Evolutionary conservation across 2,113 vertebrate genomes (phyloP).

Genomic region (Oenanthe oenanthe): DNA sequence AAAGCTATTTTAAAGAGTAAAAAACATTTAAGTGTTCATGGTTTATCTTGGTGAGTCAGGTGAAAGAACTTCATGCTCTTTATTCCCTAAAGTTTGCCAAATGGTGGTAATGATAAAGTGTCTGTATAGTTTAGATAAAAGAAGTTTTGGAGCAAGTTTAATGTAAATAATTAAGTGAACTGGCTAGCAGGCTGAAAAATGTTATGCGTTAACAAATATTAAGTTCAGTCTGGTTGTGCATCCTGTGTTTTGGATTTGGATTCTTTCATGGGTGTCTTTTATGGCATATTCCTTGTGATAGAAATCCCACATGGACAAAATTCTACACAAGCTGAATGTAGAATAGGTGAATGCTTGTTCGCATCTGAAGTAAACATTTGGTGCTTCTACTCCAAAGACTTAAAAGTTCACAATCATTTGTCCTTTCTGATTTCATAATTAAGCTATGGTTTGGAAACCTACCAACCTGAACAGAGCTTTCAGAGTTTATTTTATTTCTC

Average conservation of each 20-base stretch:
- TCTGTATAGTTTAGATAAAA: background rate
- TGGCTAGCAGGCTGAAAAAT: background rate
- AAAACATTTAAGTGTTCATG: background rate
- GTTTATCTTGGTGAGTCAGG: background rate
- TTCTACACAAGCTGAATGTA: background rate
- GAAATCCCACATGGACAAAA: background rate
- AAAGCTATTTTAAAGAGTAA: background rate
- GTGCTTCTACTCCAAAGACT: background rate
- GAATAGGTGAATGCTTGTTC: background rate
- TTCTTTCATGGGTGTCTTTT: background rate
- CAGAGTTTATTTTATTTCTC: background rate
- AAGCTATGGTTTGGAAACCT: background rate
- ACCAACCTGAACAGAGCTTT: background rate
- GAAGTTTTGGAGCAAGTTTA: background rate
- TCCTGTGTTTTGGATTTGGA: background rate
- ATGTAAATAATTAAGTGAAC: background rate
- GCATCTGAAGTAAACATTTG: background rate
- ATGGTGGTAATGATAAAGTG: background rate
- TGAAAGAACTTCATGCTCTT: background rate
- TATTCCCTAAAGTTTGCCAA: background rate
- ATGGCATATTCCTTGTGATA: background rate
- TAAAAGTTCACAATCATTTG: background rate
- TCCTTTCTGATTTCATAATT: background rate
- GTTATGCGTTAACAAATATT: fast-evolving
- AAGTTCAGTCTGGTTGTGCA: background rate